Evolutionary conservation across 2,113 vertebrate species (phyloP), one percentile per base, ranked within the genome.

Genomic region (Nycticorax nycticorax): DNA sequence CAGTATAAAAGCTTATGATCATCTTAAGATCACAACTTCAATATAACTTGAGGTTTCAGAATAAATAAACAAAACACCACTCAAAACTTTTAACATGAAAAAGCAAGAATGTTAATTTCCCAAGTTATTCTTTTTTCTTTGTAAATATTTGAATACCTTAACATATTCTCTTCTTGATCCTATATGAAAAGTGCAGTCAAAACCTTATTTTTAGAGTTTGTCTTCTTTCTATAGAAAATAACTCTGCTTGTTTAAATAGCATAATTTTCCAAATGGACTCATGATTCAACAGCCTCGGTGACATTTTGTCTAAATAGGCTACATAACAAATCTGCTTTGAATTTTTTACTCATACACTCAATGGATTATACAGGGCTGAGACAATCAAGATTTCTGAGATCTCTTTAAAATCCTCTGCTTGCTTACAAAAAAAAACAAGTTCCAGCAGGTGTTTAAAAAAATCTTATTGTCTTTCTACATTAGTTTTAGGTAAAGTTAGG

Each of bases 91-190:
- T 66, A n/a, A 66, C 78, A n/a, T 32, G 0, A 37, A 66, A 47
- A 63, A 19, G 5, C 1, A 62, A 30, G 5, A 19, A 8, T 63
- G 4, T 39, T 59, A 1, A 30, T 39, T 66, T 74, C 3, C 0
- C 5, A 37, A 33, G 1, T 13, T 71, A 32, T 30, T 74, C 1
- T 30, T 71, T 72, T 55, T 35, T 33, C 4, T 45, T 64, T 2
- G 0, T 43, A 39, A 69, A 39, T 47, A 37, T 32, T 20, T 53
- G 10, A 78, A 35, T 62, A 66, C 8, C 12, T 6, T 32, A 24
- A 10, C 0, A 0, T 19, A 13, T 33, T 48, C 3, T 66, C 1
- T 85, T 82, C 23, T 85, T 67, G 27, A 48, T 2, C 6, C 3
- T 48, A 6, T 24, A 56, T 56, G 8, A 66, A 17, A 6, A 37